These are phyloP conservation scores for Crotalus viridis DNA, from an alignment of 2,113 vertebrate genomes.

Conservation along the genomic window DNA sequence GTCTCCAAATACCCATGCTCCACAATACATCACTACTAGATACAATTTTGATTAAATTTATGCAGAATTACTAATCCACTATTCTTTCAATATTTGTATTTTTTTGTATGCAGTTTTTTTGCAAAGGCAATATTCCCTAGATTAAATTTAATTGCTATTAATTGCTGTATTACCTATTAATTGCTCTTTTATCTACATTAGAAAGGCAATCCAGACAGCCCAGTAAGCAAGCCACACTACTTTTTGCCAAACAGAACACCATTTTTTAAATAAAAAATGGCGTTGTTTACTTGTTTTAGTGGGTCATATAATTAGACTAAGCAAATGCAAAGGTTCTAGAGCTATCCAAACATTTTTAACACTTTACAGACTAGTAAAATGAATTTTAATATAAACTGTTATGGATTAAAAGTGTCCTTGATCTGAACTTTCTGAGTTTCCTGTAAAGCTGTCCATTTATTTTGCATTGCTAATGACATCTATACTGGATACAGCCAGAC, in stretches of 20 bases:
- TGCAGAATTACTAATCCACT: neutral
- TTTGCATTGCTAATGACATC: neutral
- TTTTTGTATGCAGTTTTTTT: neutral
- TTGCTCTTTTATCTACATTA: neutral
- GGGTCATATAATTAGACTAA: neutral
- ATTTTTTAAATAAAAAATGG: neutral
- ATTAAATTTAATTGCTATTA: neutral
- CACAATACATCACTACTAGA: neutral
- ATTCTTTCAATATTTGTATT: neutral
- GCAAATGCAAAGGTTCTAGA: neutral
- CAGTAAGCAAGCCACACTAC: neutral
- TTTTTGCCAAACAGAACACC: neutral
- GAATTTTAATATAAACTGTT: neutral
- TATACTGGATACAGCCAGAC: neutral
- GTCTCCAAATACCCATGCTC: neutral
- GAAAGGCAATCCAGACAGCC: constrained; percentile 6
- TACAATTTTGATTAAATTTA: neutral
- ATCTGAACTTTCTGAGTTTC: neutral
- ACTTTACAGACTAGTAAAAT: neutral
- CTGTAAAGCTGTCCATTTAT: neutral
- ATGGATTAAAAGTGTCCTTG: neutral
- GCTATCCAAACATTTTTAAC: neutral
- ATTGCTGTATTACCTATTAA: neutral
- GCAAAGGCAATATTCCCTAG: neutral
- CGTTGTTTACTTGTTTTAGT: neutral